Base-by-base conservation (phyloP, 2,797 vertebrate species). In the Cynodonichthys magdalenae region DNA sequence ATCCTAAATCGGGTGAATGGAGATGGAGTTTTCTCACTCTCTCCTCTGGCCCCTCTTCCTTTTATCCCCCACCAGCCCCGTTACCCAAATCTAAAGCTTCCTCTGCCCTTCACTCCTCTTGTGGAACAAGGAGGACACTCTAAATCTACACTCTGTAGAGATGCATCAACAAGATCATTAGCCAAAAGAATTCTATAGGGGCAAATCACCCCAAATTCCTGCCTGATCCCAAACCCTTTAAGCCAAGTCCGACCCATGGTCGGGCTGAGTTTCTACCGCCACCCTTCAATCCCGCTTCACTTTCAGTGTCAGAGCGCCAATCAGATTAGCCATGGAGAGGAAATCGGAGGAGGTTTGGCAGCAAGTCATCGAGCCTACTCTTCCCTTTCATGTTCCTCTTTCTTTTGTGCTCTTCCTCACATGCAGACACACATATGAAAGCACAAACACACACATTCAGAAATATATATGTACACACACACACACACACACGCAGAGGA, bases 271-370 rank as follows among this genome's bases (percentile, higher is more conserved):
- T 88, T 86, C 85, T 81, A 74, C 72, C 75, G 34, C 78, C 80
- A 74, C 78, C 83, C 31, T 83, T 86, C 90, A 89, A 88, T 91
- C 85, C 83, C 27, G 76, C 51, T 55, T 71, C 70, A 77, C 77
- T 89, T 87, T 90, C 85, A 89, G 84, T 63, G 70, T 75, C 58
- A 50, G 80, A 82, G 89, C 80, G 87, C 90, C 90, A 92, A 90
- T 92, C 88, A 91, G 88, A 92, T 92, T 92, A 90, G 86, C 44
- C 53, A 83, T 85, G 88, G 87, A 86, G 83, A 84, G 83, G 89
- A 89, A 89, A 91, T 75, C 71, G 81, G 83, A 89, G 86, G 86
- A 78, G 85, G 84, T 89, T 89, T 89, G 90, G 89, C 89, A 89
- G 70, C 65, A 68, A 77, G 69, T 81, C 82, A 57, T 64, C 69